A percentile compares a stretch with the other conserved stretches of the same genome.
Conservation (phyloP, 2,888 invertebrate genomes). For the Noctua janthina region DNA sequence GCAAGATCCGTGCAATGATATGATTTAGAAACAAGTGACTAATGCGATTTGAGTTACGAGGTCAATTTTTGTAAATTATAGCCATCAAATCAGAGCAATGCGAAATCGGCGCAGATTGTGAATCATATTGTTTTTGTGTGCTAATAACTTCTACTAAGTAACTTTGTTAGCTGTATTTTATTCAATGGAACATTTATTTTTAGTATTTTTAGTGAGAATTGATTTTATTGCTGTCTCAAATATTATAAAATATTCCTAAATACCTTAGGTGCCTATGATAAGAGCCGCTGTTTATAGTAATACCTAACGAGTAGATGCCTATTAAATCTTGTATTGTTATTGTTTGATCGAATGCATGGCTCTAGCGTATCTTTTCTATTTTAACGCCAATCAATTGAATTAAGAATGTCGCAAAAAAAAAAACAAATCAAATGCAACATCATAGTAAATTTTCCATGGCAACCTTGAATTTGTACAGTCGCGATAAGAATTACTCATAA, state of each 20-base stretch:
- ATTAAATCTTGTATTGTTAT: too few species aligned
- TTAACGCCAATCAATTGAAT: constrained; percentile 20
- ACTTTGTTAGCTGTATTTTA: background rate
- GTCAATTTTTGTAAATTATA: constrained; percentile 54
- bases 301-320: background rate
- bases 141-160: background rate
- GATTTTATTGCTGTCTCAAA: background rate
- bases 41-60: constrained; percentile 43
- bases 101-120: constrained; percentile 34
- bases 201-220: background rate
- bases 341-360: background rate
- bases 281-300: background rate
- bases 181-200: background rate
- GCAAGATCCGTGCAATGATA: constrained; percentile 51
- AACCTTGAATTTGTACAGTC: constrained; percentile 75
- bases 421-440: constrained; percentile 36
- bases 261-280: background rate
- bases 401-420: constrained; percentile 38
- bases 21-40: constrained; percentile 57
- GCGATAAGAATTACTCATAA: constrained; percentile 82
- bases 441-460: constrained; percentile 78
- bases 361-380: background rate
- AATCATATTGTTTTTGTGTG: constrained; percentile 33
- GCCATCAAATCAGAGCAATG: constrained; percentile 24
- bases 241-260: background rate